These are phyloP conservation scores for Oscheius myriophilus DNA, from an alignment of 2,888 invertebrate species.

Conservation along the genomic window DNA sequence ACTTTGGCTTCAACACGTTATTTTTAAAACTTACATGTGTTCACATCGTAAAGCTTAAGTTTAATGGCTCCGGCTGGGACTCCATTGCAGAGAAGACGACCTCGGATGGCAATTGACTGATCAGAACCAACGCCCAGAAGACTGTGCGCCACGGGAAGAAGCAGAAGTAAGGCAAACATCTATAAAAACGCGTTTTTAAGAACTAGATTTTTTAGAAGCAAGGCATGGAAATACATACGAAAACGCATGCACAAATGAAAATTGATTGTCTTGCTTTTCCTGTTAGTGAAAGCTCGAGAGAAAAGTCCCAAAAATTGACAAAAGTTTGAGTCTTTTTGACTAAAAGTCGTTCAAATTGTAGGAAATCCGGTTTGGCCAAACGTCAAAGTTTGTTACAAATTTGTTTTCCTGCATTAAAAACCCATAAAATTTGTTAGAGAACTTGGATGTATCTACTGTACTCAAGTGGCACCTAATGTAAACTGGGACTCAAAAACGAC, in stretches of 20 bases:
- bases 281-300: not conserved
- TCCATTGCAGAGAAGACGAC: constrained; percentile 16
- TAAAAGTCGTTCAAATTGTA: not conserved
- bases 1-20: not conserved
- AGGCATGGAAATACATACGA: no score
- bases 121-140: constrained; percentile 17
- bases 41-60: constrained; percentile 19
- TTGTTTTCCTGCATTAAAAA: no score
- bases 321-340: not conserved
- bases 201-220: no score
- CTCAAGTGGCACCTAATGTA: no score
- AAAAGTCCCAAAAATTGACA: not conserved
- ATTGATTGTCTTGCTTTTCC: not conserved
- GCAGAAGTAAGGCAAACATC: constrained; percentile 4
- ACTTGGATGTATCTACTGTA: no score
- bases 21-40: constrained; percentile 1
- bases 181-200: not conserved
- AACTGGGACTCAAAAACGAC: no score
- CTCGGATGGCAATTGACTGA: constrained; percentile 12
- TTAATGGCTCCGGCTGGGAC: constrained; percentile 13
- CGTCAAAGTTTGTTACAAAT: not conserved
- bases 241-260: no score
- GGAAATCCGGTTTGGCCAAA: not conserved
- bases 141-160: not conserved
- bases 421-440: no score